phyloP scores from a whole-genome alignment of 1,140 invertebrate genomes.

The Drosophila athabasca region DNA sequence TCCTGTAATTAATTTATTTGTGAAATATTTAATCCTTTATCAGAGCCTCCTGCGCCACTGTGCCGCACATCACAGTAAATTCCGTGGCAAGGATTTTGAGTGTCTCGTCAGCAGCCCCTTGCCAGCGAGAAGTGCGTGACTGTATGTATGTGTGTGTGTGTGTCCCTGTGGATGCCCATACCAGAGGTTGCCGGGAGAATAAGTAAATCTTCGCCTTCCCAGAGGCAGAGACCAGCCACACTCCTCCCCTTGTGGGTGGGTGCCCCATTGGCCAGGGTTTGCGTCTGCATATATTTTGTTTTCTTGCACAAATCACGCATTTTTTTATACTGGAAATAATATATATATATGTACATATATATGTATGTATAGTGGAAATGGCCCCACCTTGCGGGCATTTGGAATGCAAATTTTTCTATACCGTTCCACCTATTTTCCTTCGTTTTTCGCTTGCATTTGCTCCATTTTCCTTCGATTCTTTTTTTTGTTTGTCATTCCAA shows the following conservation, averaged over 20 bases:
- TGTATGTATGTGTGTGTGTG: constrained; percentile 15
- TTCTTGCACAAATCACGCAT: constrained; percentile 53
- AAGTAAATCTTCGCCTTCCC: constrained; percentile 1
- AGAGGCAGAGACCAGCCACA: not conserved
- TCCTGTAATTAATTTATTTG: too few species aligned
- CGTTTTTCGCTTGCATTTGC: not conserved
- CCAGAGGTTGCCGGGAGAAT: not conserved
- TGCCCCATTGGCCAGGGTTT: too few species aligned
- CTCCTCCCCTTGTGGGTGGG: too few species aligned
- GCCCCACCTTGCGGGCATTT: constrained; percentile 36
- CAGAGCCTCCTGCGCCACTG: constrained; percentile 9
- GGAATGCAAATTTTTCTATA: constrained; percentile 65
- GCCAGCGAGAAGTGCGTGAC: not conserved
- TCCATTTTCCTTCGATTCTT: not conserved
- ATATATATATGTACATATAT: constrained; percentile 25
- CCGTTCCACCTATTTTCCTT: constrained; percentile 10
- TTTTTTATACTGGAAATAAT: constrained; percentile 28
- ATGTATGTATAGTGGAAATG: constrained; percentile 1
- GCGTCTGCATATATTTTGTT: constrained; percentile 36
- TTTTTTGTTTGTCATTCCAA: constrained; percentile 54
- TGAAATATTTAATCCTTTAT: too few species aligned
- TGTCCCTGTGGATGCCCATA: constrained; percentile 10
- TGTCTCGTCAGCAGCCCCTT: constrained; percentile 17
- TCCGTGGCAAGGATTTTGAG: constrained; percentile 26
- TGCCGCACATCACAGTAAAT: constrained; percentile 20